Conservation (phyloP, 1,140 invertebrate species). For the Drosophila burlai region DNA sequence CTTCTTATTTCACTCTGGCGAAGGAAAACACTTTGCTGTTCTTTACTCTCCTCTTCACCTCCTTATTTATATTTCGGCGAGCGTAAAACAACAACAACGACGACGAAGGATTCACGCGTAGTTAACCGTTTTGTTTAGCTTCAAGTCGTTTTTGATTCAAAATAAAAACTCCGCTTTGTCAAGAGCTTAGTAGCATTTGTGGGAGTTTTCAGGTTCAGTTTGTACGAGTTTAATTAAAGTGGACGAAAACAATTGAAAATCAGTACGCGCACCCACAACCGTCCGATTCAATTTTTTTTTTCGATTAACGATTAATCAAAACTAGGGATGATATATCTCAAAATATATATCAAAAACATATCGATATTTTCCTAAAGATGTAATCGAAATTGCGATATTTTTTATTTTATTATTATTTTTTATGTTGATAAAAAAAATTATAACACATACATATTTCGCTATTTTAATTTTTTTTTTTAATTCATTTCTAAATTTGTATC, state of each 20-base stretch:
- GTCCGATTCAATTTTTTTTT: conserved; percentile 28
- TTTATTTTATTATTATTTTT: too few relatives aligned
- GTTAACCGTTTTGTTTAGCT: not conserved
- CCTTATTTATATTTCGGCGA: conserved; percentile 22
- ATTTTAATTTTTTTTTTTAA: too few relatives aligned
- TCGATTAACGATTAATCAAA: too few relatives aligned
- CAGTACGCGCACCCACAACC: conserved; percentile 31
- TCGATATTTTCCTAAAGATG: too few relatives aligned
- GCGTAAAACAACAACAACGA: conserved; percentile 16
- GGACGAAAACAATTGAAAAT: conserved; percentile 29
- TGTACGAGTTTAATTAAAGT: conserved; percentile 20
- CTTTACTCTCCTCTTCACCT: conserved; percentile 8
- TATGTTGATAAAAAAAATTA: too few relatives aligned
- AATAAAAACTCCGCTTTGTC: conserved; percentile 6
- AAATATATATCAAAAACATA: too few relatives aligned
- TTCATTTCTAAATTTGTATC: too few relatives aligned
- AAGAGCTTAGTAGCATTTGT: conserved; percentile 22
- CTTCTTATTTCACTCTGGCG: conserved; percentile 5
- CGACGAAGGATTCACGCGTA: conserved; percentile 8
- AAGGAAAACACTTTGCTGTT: conserved; percentile 12
- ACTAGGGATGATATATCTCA: too few relatives aligned
- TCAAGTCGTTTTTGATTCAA: not conserved
- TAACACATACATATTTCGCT: too few relatives aligned
- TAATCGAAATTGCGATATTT: too few relatives aligned
- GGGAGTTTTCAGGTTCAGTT: conserved; percentile 2